Evolutionary conservation across 23 tunicate species (phyloP), one percentile per base, ranked within the genome.

Genomic region (Styela plicata): DNA sequence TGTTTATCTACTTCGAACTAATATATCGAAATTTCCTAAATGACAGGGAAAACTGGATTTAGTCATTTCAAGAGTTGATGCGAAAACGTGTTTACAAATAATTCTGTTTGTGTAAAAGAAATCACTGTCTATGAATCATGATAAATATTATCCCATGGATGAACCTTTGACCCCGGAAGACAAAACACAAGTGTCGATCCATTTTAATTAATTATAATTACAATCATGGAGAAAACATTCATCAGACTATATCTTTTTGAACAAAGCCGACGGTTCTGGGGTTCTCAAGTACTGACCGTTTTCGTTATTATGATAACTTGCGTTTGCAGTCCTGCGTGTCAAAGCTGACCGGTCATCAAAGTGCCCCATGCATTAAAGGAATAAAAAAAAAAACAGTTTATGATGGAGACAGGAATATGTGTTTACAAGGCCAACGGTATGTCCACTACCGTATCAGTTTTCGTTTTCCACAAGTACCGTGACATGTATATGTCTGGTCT

Each of bases 261-360:
- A n/a, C n/a, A n/a, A n/a, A n/a, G n/a, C n/a, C n/a, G n/a, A n/a
- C n/a, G n/a, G n/a, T n/a, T n/a, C n/a, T n/a, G n/a, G n/a, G n/a
- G n/a, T 44, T 13, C 13, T 44, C 57, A 13, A 44, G 71, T 67
- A 16, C 31, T 29, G 71, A 24, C 19, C 71, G 22, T 27, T 29
- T 25, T 27, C 71, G 31, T 67, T 67, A 29, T 67, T 67, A 29
- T 67, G 71, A 67, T 67, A 67, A 67, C 71, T 67, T 29, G 31
- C 30, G 71, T 67, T 67, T 67, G 30, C 71, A 67, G 24, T 67
- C 31, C 71, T 67, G 71, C 71, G 71, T 67, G 31, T 27, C 71
- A 67, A 67, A 67, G 71, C n/a, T 67, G 71, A 67, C 71, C 71
- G 31, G 71, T 0, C 1, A 67, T 67, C 71, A 67, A 67, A 67